A percentile compares a stretch with the other conserved stretches of the same genome.
Conservation (phyloP, 2,113 vertebrate genomes). For the Phalacrocorax pelagicus region DNA sequence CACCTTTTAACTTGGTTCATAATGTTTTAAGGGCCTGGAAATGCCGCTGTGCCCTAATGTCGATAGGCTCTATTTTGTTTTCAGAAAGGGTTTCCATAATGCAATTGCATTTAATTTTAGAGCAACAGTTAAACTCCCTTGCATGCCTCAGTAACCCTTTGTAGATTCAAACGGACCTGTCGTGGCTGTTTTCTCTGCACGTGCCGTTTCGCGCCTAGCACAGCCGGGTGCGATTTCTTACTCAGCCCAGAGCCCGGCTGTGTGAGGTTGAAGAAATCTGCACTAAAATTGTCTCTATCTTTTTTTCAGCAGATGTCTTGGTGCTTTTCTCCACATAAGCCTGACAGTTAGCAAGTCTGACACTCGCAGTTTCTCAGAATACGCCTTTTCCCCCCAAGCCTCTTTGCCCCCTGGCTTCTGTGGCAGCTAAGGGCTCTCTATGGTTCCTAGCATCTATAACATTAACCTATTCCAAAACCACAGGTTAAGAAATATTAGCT, state of each 20-base stretch:
- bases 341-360: neutral
- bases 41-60: neutral
- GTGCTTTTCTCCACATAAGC: neutral
- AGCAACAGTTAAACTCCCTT: neutral
- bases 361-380: neutral
- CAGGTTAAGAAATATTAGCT: neutral
- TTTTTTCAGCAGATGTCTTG: neutral
- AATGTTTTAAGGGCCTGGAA: neutral
- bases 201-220: neutral
- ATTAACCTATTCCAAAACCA: neutral
- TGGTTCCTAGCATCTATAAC: neutral
- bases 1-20: neutral
- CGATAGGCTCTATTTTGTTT: neutral
- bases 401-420: neutral
- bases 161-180: neutral
- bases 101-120: neutral
- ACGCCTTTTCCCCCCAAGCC: too few species aligned
- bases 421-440: neutral
- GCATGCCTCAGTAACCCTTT: neutral
- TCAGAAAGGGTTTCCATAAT: neutral
- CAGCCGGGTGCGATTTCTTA: neutral
- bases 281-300: neutral
- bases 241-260: neutral
- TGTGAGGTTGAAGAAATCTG: neutral
- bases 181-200: neutral